phyloP scores from a whole-genome alignment of 2,888 invertebrate genomes.

The Cantharis nigra region DNA sequence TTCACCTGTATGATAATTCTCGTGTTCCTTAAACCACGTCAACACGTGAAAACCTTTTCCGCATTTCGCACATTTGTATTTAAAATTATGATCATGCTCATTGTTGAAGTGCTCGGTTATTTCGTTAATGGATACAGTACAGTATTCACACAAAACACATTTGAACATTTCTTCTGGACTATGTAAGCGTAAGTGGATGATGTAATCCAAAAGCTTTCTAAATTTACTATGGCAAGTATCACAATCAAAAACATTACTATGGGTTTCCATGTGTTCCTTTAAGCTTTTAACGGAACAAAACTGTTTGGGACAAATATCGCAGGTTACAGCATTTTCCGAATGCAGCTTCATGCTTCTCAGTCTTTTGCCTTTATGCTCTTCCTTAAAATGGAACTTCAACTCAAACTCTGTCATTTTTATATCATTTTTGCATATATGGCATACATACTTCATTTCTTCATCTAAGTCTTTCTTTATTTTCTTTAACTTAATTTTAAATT shows the following conservation, averaged over 20 bases:
- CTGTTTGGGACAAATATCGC: conserved; percentile 51
- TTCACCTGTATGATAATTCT: conserved; percentile 62
- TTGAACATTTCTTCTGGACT: conserved; percentile 47
- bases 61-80: conserved; percentile 61
- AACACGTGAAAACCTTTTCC: conserved; percentile 62
- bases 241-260: conserved; percentile 52
- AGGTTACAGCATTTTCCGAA: conserved; percentile 35
- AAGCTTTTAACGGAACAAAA: conserved; percentile 46
- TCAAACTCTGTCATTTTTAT: conserved; percentile 40
- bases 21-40: conserved; percentile 63
- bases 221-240: conserved; percentile 50
- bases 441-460: conserved; percentile 28
- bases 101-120: conserved; percentile 49
- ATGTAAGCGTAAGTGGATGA: conserved; percentile 50
- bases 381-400: conserved; percentile 43
- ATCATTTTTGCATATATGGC: conserved; percentile 47
- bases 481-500: not conserved
- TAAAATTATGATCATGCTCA: conserved; percentile 50
- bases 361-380: conserved; percentile 32
- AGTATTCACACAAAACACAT: conserved; percentile 52
- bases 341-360: conserved; percentile 17
- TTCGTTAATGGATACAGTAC: conserved; percentile 46
- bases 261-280: conserved; percentile 52
- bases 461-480: not conserved
- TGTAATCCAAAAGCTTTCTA: conserved; percentile 51